Evolutionary conservation across 2,888 invertebrate genomes (phyloP), one percentile per base, ranked within the genome.

Genomic region (Laothoe populi): DNA sequence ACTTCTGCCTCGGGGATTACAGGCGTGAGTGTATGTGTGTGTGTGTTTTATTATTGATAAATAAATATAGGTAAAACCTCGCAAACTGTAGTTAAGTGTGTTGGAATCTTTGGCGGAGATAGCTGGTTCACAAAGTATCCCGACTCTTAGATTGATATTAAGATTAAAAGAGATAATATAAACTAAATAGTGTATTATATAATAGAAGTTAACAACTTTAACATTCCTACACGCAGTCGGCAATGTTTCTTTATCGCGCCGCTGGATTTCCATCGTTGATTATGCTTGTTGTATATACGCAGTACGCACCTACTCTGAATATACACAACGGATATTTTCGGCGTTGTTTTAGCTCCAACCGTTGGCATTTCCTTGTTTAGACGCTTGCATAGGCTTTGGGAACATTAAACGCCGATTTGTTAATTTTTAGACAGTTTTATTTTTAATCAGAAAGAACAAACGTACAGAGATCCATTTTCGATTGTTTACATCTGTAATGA

Each of bases 301-400:
- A n/a, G n/a, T 72, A 71, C 5, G 24, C 26, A 48, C 48, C 48
- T 48, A 49, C 49, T 72, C 70, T 73, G 57, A 60, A 35, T 42
- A 64, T 64, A 63, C 67, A 68, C 58, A 61, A 66, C 63, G 79
- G 79, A 71, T 87, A 87, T 86, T 87, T 86, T 84, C 75, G 83
- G 85, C 78, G 70, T 77, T 79, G 80, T 82, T 80, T 83, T 79
- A 80, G 76, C 75, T 71, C 68, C 63, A 71, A 73, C 67, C 76
- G 69, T 68, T 75, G 77, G 78, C 72, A 81, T 85, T 87, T 87
- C 86, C 86, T 83, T 85, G 84, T 86, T 85, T 84, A 81, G 78
- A 64, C 75, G 69, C 70, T 65, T 67, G 66, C 66, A 70, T 78
- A 73, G 73, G 73, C 72, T 73, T 70, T 65, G 63, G 66, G 68